Conservation (phyloP, 2,888 invertebrate species). For the Teleiodes luculella region DNA sequence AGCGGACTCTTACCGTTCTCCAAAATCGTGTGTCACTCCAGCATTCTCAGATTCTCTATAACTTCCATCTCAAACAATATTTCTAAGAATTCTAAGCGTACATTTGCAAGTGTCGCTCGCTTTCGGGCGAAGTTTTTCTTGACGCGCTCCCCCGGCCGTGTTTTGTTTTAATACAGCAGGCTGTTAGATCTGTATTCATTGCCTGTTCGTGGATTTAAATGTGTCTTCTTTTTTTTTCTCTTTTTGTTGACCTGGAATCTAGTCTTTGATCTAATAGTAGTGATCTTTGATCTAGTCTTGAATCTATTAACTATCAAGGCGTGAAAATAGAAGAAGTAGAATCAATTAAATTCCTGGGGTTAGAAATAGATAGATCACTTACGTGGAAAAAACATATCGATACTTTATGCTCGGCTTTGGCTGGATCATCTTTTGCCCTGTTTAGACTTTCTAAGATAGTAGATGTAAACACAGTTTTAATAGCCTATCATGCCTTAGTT, state of each 20-base stretch:
- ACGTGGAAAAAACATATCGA: slow-evolving; percentile 14
- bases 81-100: not conserved
- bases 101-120: not conserved
- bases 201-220: no score
- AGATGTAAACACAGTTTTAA: not conserved
- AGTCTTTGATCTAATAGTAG: no score
- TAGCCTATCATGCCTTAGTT: not conserved
- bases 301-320: slow-evolving; percentile 1
- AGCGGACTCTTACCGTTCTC: slow-evolving; percentile 34
- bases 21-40: not conserved
- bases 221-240: no score
- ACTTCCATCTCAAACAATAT: not conserved
- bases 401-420: not conserved
- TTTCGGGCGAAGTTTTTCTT: no score
- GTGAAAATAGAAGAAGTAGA: slow-evolving; percentile 10
- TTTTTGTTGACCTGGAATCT: no score
- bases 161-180: no score
- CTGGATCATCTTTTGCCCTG: not conserved
- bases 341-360: slow-evolving; percentile 11
- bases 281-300: no score
- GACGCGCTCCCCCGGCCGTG: no score
- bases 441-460: slow-evolving; percentile 4
- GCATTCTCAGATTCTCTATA: not conserved
- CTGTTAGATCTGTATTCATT: no score
- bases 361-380: slow-evolving; percentile 9